phyloP scores from a whole-genome alignment of 2,888 invertebrate species.

The Pomacea canaliculata region DNA sequence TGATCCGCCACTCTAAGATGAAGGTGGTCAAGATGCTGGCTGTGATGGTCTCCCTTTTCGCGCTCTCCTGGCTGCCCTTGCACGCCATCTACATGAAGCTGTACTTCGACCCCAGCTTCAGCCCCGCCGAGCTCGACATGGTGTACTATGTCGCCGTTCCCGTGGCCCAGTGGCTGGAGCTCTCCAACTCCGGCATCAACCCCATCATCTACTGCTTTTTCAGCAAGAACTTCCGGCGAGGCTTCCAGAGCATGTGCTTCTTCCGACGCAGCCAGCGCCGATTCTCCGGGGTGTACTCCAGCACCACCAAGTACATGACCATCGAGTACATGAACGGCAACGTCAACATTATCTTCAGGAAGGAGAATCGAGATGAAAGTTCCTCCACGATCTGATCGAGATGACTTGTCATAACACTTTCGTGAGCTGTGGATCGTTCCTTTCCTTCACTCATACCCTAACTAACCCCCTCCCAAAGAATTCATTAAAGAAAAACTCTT shows the following conservation, averaged over 20 bases:
- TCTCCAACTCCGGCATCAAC: constrained; percentile 95
- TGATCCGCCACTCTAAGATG: constrained; percentile 84
- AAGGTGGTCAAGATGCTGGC: constrained; percentile 91
- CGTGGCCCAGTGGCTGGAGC: constrained; percentile 93
- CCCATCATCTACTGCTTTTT: constrained; percentile 95
- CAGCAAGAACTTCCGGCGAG: constrained; percentile 91
- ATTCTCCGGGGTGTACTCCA: constrained; percentile 20
- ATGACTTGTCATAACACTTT: not conserved
- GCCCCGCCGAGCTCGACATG: constrained; percentile 73
- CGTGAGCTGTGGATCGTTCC: not conserved
- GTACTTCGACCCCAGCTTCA: constrained; percentile 77
- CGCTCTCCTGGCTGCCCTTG: constrained; percentile 90
- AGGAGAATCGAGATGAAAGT: constrained; percentile 29
- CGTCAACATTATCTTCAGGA: constrained; percentile 31
- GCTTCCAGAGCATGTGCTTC: constrained; percentile 74
- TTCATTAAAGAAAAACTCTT: no score
- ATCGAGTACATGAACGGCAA: constrained; percentile 35
- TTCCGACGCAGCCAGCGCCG: constrained; percentile 7
- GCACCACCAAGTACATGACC: constrained; percentile 39
- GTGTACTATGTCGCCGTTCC: constrained; percentile 82
- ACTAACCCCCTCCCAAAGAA: no score
- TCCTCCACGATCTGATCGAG: constrained; percentile 25
- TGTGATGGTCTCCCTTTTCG: constrained; percentile 91
- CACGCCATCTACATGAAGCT: constrained; percentile 78
- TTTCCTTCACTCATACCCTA: no score